A percentile compares a stretch with the other conserved stretches of the same genome.
Conservation (phyloP, 2,888 invertebrate species). For the Dilophus febrilis region DNA sequence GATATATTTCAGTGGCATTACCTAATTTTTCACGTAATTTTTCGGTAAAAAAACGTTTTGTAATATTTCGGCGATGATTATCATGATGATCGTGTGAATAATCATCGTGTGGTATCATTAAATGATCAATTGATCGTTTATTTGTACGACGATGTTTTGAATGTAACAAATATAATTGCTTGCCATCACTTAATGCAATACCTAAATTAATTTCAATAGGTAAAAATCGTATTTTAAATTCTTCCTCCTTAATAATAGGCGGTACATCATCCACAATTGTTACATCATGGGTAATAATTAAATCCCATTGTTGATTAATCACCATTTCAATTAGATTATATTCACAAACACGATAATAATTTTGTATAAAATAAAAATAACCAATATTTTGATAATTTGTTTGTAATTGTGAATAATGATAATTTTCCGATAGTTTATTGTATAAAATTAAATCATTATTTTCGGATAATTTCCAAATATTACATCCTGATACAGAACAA, state of each 20-base stretch:
- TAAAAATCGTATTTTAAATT: slow-evolving; percentile 11
- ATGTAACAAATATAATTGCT: slow-evolving; percentile 14
- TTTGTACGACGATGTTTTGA: slow-evolving; percentile 15
- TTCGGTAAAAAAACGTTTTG: too few species aligned
- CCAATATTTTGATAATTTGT: slow-evolving; percentile 2
- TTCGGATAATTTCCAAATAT: slow-evolving; percentile 18
- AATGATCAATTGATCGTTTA: not conserved
- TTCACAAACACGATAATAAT: slow-evolving; percentile 16
- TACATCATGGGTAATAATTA: slow-evolving; percentile 8
- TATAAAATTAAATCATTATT: slow-evolving; percentile 16
- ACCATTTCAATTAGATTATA: slow-evolving; percentile 12
- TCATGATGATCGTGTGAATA: too few species aligned
- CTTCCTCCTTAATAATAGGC: too few species aligned
- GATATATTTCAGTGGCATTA: too few species aligned
- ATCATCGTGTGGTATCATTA: too few species aligned
- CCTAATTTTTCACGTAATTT: too few species aligned
- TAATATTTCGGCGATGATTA: too few species aligned
- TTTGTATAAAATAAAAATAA: slow-evolving; percentile 24
- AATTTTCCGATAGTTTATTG: slow-evolving; percentile 17
- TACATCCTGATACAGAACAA: slow-evolving; percentile 15
- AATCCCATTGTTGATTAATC: slow-evolving; percentile 9
- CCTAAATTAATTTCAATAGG: slow-evolving; percentile 15
- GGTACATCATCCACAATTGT: too few species aligned
- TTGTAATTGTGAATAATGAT: slow-evolving; percentile 1
- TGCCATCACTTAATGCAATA: slow-evolving; percentile 24